These are phyloP conservation scores for Amyelois transitella DNA, from an alignment of 1,140 invertebrate species.

Conservation along the genomic window DNA sequence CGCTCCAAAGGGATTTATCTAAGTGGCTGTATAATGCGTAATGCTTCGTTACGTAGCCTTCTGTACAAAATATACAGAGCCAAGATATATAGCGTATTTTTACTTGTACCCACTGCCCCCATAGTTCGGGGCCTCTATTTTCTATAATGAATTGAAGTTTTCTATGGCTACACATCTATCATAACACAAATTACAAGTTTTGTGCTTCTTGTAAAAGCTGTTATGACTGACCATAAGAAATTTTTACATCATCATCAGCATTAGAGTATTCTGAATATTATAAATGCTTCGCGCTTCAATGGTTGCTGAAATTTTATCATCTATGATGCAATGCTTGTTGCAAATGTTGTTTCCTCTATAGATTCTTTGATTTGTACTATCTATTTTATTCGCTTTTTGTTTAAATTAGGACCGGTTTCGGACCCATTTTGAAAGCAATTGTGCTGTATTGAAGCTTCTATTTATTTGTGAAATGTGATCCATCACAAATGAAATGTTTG, in stretches of 20 bases:
- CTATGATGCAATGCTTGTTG: not conserved
- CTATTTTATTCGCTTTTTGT: constrained; percentile 20
- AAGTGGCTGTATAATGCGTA: constrained; percentile 48
- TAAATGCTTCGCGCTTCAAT: too few relatives aligned
- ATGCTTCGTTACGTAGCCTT: constrained; percentile 47
- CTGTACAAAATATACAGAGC: constrained; percentile 10
- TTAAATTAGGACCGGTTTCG: constrained; percentile 45
- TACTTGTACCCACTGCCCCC: too few relatives aligned
- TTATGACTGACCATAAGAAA: too few relatives aligned
- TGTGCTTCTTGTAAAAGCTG: too few relatives aligned
- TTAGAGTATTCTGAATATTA: too few relatives aligned
- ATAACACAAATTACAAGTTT: too few relatives aligned
- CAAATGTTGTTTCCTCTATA: not conserved
- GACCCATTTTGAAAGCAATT: constrained; percentile 40
- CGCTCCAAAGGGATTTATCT: constrained; percentile 49
- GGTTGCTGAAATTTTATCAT: too few relatives aligned
- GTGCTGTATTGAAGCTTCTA: not conserved
- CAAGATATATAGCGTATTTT: too few relatives aligned
- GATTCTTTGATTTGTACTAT: constrained; percentile 15
- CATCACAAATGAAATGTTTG: not conserved
- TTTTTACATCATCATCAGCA: too few relatives aligned
- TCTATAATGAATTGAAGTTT: too few relatives aligned
- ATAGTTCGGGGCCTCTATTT: too few relatives aligned
- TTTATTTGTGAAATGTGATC: not conserved
- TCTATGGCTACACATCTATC: too few relatives aligned